Evolutionary conservation across 64 coral and sea anemone species (phyloP).

Genomic region (Astreopora myriophthalma): DNA sequence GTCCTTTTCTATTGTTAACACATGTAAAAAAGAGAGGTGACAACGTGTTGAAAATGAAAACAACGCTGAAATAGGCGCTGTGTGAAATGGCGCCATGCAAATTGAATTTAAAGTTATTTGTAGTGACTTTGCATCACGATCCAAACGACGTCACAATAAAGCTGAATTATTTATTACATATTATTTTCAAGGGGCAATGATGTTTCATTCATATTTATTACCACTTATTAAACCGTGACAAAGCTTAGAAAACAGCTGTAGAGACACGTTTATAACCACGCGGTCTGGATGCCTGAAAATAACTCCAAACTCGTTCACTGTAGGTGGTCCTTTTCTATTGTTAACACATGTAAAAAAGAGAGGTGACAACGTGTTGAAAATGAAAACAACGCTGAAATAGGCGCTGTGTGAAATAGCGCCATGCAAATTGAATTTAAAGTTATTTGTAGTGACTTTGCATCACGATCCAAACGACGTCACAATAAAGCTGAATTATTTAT

Average conservation of each 20-base stretch:
- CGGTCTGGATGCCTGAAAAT: not conserved
- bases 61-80: not conserved
- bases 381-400: not conserved
- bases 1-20: not conserved
- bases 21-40: not conserved
- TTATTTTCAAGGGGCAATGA: not conserved
- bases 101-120: slow-evolving; percentile 15
- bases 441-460: slow-evolving; percentile 19
- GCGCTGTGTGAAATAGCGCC: slow-evolving; percentile 4
- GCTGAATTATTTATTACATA: slow-evolving; percentile 11
- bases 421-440: slow-evolving; percentile 14
- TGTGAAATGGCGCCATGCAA: slow-evolving; percentile 10
- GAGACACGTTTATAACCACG: not conserved
- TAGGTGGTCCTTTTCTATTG: not conserved
- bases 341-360: not conserved
- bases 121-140: slow-evolving; percentile 24
- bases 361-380: not conserved
- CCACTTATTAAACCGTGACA: not conserved
- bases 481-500: slow-evolving; percentile 21
- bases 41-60: not conserved
- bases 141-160: slow-evolving; percentile 11
- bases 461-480: slow-evolving; percentile 10
- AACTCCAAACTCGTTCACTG: not conserved
- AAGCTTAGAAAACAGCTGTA: slow-evolving; percentile 17
- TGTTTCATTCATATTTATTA: slow-evolving; percentile 15